A percentile compares a stretch with the other conserved stretches of the same genome.
These are phyloP conservation scores for Homarus gammarus DNA, from an alignment of 2,888 invertebrate species.

Conservation along the genomic window DNA sequence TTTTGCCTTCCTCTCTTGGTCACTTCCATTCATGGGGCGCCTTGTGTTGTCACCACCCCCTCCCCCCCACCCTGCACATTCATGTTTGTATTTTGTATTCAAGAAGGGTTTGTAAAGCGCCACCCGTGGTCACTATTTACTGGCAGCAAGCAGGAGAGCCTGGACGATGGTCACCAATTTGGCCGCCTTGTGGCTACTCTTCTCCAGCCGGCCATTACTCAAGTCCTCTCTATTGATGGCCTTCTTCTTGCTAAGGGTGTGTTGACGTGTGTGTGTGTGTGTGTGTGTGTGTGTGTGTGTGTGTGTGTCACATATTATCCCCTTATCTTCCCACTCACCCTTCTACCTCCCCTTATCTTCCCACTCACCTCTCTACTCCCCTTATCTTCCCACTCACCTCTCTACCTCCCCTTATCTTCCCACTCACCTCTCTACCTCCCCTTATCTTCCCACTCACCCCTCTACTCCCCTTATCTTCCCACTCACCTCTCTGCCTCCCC, in stretches of 20 bases:
- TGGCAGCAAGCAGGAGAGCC: conserved; percentile 6
- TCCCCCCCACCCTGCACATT: too few relatives aligned
- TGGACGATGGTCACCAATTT: background rate
- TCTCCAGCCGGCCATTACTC: background rate
- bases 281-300: background rate
- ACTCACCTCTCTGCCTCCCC: too few relatives aligned
- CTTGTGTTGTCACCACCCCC: background rate
- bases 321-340: background rate
- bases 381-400: too few relatives aligned
- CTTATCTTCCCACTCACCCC: too few relatives aligned
- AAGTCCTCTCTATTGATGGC: background rate
- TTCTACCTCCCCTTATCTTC: background rate
- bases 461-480: too few relatives aligned
- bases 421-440: too few relatives aligned
- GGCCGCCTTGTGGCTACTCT: background rate
- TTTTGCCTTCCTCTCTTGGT: background rate
- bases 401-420: too few relatives aligned
- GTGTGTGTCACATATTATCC: background rate
- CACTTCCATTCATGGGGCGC: background rate
- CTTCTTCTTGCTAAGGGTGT: too few relatives aligned
- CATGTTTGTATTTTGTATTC: background rate
- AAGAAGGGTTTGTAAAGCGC: conserved; percentile 1
- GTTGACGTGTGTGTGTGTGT: too few relatives aligned
- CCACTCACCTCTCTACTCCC: too few relatives aligned
- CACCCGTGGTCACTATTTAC: background rate